Percentiles rank a stretch among this genome's conserved stretches.
These are phyloP conservation scores for Antheraea mylitta DNA, from an alignment of 1,140 invertebrate species.

Conservation along the genomic window DNA sequence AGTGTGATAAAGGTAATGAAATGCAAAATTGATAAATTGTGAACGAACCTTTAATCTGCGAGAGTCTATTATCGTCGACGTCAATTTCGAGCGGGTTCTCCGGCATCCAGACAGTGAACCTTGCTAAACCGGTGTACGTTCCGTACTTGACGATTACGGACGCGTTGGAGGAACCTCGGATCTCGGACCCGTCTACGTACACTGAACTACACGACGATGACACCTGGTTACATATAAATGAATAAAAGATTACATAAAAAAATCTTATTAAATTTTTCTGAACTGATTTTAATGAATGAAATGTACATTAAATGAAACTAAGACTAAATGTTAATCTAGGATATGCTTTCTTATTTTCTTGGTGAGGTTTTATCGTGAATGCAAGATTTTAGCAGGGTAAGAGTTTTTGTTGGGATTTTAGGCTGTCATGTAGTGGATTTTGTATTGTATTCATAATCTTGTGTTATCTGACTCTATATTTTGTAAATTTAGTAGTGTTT, in stretches of 20 bases:
- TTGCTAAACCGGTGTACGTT: constrained; percentile 91
- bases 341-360: no score
- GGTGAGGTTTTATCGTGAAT: no score
- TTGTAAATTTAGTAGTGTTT: no score
- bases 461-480: no score
- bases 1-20: not conserved
- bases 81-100: constrained; percentile 95
- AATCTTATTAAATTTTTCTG: no score
- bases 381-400: no score
- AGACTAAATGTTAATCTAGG: no score
- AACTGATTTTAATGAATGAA: no score
- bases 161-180: constrained; percentile 95
- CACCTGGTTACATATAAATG: constrained; percentile 81
- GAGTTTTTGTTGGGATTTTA: no score
- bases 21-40: not conserved
- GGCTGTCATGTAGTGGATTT: no score
- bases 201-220: constrained; percentile 97
- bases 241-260: not conserved
- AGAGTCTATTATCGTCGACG: constrained; percentile 92
- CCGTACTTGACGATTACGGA: constrained; percentile 96
- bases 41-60: constrained; percentile 88
- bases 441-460: no score
- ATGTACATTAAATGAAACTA: no score
- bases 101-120: constrained; percentile 98
- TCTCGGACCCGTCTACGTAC: constrained; percentile 97